Evolutionary conservation across 2,113 vertebrate species (phyloP).

Genomic region (Potamarius usumacintae): DNA sequence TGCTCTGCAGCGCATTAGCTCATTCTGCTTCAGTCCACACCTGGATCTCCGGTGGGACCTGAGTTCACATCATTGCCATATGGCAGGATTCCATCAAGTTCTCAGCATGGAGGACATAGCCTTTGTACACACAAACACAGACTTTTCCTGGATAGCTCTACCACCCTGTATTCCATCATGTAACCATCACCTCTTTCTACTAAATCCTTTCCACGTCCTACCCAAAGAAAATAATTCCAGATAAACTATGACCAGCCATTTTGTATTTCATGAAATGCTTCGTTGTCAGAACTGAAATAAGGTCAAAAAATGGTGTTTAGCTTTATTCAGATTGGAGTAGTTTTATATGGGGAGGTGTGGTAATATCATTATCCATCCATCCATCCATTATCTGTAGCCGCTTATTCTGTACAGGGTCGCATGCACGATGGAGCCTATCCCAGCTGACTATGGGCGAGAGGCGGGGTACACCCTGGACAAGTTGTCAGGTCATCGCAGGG

Average conservation of each 20-base stretch:
- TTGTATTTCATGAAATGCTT: not conserved
- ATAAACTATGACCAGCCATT: not conserved
- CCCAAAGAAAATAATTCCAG: not conserved
- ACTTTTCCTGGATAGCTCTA: not conserved
- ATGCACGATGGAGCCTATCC: too few relatives aligned
- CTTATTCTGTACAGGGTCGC: too few relatives aligned
- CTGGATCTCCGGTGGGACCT: slow-evolving; percentile 46
- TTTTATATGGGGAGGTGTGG: not conserved
- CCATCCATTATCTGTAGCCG: too few relatives aligned
- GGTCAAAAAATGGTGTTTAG: not conserved
- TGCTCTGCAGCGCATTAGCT: slow-evolving; percentile 25
- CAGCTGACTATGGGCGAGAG: too few relatives aligned
- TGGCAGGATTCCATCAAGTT: slow-evolving; percentile 42
- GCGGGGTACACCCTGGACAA: too few relatives aligned
- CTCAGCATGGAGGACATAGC: slow-evolving; percentile 29
- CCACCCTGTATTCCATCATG: not conserved
- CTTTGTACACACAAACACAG: not conserved
- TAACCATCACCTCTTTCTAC: not conserved
- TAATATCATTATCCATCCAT: not conserved
- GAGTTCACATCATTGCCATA: slow-evolving; percentile 46
- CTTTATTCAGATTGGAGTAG: not conserved
- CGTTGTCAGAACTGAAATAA: not conserved
- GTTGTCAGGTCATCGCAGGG: too few relatives aligned
- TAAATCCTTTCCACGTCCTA: not conserved
- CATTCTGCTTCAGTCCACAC: slow-evolving; percentile 46